These are phyloP conservation scores for Delphinapterus leucas DNA, from an alignment of 2,113 vertebrate species.

Conservation along the genomic window DNA sequence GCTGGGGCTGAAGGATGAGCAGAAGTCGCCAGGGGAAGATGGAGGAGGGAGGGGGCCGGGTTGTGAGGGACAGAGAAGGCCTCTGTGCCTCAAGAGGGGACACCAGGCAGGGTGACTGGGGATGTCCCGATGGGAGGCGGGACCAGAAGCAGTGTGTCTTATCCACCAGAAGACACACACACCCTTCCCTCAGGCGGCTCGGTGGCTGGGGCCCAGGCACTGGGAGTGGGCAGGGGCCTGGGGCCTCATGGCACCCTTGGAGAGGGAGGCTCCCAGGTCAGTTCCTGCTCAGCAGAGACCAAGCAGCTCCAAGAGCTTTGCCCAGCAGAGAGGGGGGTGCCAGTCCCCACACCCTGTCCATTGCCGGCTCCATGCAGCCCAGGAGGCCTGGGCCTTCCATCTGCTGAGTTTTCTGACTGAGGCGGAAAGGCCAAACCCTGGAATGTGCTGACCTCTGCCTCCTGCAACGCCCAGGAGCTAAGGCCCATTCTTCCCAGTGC, in stretches of 20 bases:
- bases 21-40: background rate
- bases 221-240: background rate
- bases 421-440: slow-evolving; percentile 23
- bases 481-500: slow-evolving; percentile 9
- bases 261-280: background rate
- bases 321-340: background rate
- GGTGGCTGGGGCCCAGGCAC: background rate
- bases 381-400: background rate
- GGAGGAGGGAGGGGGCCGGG: background rate
- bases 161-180: background rate
- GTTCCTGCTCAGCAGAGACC: background rate
- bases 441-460: slow-evolving; percentile 43
- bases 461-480: background rate
- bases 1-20: background rate
- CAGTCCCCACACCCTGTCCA: background rate
- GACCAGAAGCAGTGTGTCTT: background rate
- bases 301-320: background rate
- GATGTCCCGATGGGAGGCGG: background rate
- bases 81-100: background rate
- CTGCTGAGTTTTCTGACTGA: background rate
- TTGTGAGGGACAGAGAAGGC: background rate
- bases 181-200: no score
- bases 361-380: background rate
- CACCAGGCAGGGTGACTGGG: background rate
- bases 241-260: background rate